These are phyloP conservation scores for Grallaria varia DNA, from an alignment of 2,113 vertebrate genomes.

Conservation along the genomic window DNA sequence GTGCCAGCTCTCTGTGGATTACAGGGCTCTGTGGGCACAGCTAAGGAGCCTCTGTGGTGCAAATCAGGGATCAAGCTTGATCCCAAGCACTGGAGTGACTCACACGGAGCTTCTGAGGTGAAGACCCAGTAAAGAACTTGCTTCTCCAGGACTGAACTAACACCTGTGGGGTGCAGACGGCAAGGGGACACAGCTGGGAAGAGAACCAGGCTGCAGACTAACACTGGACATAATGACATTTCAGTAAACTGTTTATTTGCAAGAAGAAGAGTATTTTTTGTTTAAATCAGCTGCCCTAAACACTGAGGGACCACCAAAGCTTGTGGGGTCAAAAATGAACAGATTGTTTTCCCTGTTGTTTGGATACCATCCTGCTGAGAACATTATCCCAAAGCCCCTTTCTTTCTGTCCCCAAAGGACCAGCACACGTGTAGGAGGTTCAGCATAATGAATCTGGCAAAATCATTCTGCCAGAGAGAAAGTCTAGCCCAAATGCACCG, in stretches of 20 bases:
- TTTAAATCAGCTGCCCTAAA: not conserved
- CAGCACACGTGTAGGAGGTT: not conserved
- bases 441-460: not conserved
- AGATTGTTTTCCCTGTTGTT: not conserved
- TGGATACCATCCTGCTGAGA: not conserved
- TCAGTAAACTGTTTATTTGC: not conserved
- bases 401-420: not conserved
- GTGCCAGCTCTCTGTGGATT: not conserved
- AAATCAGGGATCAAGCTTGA: not conserved
- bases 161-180: not conserved
- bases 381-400: not conserved
- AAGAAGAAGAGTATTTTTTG: not conserved
- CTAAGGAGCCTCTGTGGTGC: not conserved
- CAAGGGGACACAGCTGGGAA: not conserved
- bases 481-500: not conserved
- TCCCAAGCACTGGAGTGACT: not conserved
- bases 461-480: not conserved
- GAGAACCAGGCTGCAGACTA: not conserved
- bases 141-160: not conserved
- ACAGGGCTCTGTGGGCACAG: not conserved
- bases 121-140: not conserved
- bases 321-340: not conserved
- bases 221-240: not conserved
- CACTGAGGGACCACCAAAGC: not conserved
- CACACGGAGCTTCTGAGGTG: rapidly evolving